These are phyloP conservation scores for Chaetophractus vellerosus DNA, from an alignment of 2,797 vertebrate genomes.

Conservation along the genomic window DNA sequence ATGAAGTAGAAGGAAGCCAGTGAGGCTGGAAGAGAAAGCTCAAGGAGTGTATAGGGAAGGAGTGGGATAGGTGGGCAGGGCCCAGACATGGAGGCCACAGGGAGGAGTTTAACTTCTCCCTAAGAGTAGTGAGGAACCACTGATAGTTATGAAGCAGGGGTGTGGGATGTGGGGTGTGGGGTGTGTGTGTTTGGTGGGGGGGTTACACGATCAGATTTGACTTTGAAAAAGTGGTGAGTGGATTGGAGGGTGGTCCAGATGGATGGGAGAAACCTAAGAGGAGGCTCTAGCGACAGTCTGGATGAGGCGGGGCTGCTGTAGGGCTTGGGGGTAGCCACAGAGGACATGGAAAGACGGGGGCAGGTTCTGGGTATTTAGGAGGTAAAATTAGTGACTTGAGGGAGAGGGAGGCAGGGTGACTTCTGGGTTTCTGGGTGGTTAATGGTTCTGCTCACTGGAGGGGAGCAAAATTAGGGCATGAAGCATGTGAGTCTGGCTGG, in stretches of 20 bases:
- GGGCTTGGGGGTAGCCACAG: background rate
- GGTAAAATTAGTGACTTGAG: background rate
- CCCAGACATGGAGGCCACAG: background rate
- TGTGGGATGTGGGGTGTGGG: background rate
- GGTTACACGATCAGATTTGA: background rate
- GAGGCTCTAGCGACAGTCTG: background rate
- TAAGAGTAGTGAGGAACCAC: background rate
- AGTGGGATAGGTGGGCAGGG: background rate
- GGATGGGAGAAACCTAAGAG: background rate
- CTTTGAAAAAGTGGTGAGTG: constrained; percentile 26
- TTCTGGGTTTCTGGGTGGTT: background rate
- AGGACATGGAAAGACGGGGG: background rate
- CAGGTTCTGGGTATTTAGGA: background rate
- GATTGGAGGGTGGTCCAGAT: background rate
- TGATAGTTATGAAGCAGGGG: background rate
- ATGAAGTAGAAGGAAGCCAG: background rate
- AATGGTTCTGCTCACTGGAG: background rate
- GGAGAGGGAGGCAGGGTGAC: background rate
- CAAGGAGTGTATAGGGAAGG: background rate
- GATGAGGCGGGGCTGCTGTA: background rate
- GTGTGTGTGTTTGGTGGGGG: too few relatives aligned
- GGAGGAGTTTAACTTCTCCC: background rate
- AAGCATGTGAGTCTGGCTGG: background rate
- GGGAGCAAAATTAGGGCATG: background rate
- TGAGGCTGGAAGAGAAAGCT: background rate